Percentiles rank a stretch among this genome's conserved stretches.
Conservation (phyloP, 2,113 vertebrate genomes). For the Corynorhinus townsendii region DNA sequence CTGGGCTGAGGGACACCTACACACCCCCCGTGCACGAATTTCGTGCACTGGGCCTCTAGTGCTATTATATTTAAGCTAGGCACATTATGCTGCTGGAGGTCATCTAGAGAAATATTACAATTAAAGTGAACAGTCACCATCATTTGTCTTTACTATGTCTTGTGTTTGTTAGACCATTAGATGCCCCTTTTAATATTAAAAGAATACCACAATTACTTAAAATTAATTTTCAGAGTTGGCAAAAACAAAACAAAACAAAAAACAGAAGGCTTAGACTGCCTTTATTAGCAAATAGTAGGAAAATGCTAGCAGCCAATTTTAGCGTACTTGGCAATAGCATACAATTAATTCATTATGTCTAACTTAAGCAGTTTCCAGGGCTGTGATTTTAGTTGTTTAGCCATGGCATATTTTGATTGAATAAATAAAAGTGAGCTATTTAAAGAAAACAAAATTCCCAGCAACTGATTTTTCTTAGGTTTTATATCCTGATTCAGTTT, state of each 20-base stretch:
- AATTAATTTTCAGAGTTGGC: background rate
- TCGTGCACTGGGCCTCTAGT: too few relatives aligned
- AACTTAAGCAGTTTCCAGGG: background rate
- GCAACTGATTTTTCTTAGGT: background rate
- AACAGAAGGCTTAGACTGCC: background rate
- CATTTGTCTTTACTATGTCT: background rate
- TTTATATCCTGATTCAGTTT: background rate
- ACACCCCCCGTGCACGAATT: too few relatives aligned
- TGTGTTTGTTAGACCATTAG: background rate
- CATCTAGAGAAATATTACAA: background rate
- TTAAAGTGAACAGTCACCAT: background rate
- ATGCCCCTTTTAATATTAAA: constrained; percentile 1
- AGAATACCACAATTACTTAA: background rate
- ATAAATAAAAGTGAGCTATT: background rate
- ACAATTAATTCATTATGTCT: background rate
- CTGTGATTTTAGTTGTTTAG: background rate
- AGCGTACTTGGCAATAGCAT: background rate
- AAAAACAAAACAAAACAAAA: background rate
- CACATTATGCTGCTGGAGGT: background rate
- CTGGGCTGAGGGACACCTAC: too few relatives aligned
- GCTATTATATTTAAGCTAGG: background rate
- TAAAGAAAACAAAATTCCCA: background rate
- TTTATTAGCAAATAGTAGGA: background rate
- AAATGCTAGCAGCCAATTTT: background rate
- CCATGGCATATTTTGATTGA: background rate